Conservation (phyloP, 1,140 invertebrate species). For the Berghia stephanieae region DNA sequence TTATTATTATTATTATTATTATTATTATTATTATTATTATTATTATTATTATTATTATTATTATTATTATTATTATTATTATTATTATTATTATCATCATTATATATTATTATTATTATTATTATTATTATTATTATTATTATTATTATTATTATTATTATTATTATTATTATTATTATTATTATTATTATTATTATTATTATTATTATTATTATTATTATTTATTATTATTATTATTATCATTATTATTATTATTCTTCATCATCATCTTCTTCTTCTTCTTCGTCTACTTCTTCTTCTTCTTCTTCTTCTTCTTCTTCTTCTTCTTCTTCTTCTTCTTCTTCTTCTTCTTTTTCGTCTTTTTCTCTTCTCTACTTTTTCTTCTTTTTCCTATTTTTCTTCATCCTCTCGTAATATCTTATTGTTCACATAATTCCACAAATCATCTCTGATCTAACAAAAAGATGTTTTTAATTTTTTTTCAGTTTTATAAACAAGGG, state of each 20-base stretch:
- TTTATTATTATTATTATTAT: background rate
- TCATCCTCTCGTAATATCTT: too few relatives aligned
- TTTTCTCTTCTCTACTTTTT: background rate
- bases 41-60: background rate
- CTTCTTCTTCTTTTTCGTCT: background rate
- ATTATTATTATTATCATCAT: background rate
- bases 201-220: background rate
- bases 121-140: background rate
- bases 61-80: background rate
- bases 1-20: background rate
- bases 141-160: background rate
- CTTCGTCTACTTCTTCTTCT: background rate
- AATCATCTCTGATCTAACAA: too few relatives aligned
- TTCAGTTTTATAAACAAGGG: too few relatives aligned
- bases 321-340: background rate
- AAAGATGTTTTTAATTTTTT: too few relatives aligned
- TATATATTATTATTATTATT: too few relatives aligned
- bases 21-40: background rate
- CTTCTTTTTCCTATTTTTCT: background rate
- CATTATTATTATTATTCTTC: too few relatives aligned
- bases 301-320: background rate
- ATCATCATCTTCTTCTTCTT: too few relatives aligned
- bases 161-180: background rate
- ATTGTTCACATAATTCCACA: too few relatives aligned
- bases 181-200: background rate